Evolutionary conservation across 1,140 invertebrate genomes (phyloP).

Genomic region (Steinernema khuongi): DNA sequence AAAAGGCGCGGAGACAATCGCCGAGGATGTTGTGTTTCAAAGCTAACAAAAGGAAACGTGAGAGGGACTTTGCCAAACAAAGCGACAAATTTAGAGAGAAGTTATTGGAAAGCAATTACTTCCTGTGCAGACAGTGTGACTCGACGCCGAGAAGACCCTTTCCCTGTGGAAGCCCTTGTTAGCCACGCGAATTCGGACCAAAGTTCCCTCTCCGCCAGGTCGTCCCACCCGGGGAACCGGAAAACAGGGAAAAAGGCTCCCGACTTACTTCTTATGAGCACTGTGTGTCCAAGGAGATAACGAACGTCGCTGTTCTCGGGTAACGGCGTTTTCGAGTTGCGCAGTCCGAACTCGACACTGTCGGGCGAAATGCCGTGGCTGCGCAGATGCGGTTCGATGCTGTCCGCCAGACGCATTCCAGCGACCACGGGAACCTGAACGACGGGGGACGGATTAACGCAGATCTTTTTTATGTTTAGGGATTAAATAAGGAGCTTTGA

Average conservation of each 20-base stretch:
- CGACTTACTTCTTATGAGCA: neutral
- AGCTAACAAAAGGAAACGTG: no score
- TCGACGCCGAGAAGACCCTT: neutral
- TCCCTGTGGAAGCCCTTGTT: neutral
- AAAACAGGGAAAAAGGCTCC: neutral
- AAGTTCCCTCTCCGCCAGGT: neutral
- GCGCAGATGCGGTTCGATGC: conserved; percentile 6
- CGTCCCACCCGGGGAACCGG: no score
- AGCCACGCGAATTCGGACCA: neutral
- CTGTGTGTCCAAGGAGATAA: neutral
- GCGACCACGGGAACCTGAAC: neutral
- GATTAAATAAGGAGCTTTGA: neutral
- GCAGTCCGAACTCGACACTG: neutral
- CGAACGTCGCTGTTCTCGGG: conserved; percentile 13
- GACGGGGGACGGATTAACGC: neutral
- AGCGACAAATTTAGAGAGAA: neutral
- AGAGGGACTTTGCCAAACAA: neutral
- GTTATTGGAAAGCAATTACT: neutral
- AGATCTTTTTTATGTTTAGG: neutral
- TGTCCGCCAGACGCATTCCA: neutral
- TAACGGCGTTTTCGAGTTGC: neutral
- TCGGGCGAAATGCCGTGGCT: neutral
- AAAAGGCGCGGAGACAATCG: no score
- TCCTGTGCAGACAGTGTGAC: neutral
- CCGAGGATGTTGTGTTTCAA: no score